These are phyloP conservation scores for Nothocercus julius DNA, from an alignment of 2,113 vertebrate genomes.

Conservation along the genomic window DNA sequence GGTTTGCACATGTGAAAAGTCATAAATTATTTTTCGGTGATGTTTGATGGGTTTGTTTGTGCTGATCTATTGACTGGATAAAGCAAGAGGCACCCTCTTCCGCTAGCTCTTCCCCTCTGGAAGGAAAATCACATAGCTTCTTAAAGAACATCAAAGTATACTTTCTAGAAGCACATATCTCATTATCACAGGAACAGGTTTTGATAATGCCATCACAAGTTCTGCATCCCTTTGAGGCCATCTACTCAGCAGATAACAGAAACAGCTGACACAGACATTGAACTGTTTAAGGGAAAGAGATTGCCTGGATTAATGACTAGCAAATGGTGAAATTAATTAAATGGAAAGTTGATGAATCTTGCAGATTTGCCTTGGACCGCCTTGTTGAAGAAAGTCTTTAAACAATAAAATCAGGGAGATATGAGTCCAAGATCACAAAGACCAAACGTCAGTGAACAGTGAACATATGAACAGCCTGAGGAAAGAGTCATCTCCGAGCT, in stretches of 20 bases:
- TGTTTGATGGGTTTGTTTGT: not conserved
- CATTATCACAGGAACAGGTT: not conserved
- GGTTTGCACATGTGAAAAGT: not conserved
- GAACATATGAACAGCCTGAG: not conserved
- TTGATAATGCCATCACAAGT: constrained; percentile 11
- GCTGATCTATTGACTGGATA: not conserved
- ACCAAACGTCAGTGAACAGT: not conserved
- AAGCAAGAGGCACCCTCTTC: not conserved
- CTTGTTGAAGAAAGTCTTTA: constrained; percentile 8
- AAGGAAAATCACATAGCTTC: not conserved
- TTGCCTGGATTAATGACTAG: constrained; percentile 26
- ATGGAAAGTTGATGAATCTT: not conserved
- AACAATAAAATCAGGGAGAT: not conserved
- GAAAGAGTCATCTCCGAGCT: not conserved
- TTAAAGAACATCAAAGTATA: not conserved
- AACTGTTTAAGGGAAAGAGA: constrained; percentile 28
- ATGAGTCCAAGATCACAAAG: not conserved
- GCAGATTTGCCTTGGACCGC: not conserved
- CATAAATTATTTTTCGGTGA: not conserved
- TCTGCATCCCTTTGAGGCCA: not conserved
- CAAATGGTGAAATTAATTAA: not conserved
- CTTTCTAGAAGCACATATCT: not conserved
- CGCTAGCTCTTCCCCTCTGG: not conserved
- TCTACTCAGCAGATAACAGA: constrained; percentile 12
- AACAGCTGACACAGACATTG: not conserved